Evolutionary conservation across 2,113 vertebrate genomes (phyloP).

Genomic region (Sclerurus mexicanus): DNA sequence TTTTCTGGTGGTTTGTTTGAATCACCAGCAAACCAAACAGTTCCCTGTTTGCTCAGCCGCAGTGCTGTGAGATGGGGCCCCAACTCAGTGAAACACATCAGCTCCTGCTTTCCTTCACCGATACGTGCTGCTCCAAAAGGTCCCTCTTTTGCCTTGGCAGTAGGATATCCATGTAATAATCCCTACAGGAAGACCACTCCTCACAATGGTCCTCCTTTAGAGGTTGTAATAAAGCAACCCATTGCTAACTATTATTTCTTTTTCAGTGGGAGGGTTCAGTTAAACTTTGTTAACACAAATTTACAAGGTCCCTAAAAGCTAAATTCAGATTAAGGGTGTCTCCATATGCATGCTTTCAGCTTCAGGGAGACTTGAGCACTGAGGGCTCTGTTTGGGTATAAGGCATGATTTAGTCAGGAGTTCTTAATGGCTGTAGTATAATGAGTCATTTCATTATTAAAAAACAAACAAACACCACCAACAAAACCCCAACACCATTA

Average conservation of each 20-base stretch:
- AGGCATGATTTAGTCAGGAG: background rate
- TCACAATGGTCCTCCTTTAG: background rate
- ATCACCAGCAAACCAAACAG: constrained; percentile 30
- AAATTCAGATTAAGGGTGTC: background rate
- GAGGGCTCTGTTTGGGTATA: background rate
- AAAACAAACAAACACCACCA: background rate
- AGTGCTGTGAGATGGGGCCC: background rate
- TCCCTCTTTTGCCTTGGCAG: background rate
- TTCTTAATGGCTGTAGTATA: background rate
- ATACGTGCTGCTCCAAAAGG: background rate
- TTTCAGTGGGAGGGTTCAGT: background rate
- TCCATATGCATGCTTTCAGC: background rate
- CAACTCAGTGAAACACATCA: rapidly evolving
- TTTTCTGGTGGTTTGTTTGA: constrained; percentile 22
- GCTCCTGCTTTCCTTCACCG: background rate
- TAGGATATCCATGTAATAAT: background rate
- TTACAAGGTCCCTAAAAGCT: background rate
- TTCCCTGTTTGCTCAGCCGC: constrained; percentile 37
- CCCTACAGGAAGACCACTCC: background rate
- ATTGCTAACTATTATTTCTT: background rate
- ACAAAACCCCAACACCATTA: background rate
- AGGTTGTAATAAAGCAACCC: background rate
- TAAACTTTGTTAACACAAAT: background rate
- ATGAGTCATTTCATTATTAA: background rate
- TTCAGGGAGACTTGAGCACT: background rate